Base-by-base conservation (phyloP, 2,113 vertebrate genomes). In the Varanus salvator region DNA sequence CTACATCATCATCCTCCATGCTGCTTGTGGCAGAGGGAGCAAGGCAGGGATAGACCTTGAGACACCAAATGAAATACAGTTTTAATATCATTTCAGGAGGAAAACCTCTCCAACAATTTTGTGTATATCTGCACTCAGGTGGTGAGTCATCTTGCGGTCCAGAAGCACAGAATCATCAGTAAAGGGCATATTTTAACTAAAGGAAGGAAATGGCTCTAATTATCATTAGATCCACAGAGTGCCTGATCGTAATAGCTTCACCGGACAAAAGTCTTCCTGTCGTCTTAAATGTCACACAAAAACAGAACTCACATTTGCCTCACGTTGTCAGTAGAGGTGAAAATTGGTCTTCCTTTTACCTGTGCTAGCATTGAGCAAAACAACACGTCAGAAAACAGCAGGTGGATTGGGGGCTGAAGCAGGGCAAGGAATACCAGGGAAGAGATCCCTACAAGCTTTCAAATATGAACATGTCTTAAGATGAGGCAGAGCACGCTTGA, bases 181-280 rank as follows among this genome's bases (percentile, higher is more conserved):
- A 88, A 95, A 96, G 93, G 93, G 90, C 68, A 72, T 93, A 93
- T 96, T 96, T 96, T 96, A 95, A 95, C 93, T 93, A 92, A 90
- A 92, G 87, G 92, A 71, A 95, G 93, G 93, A 96, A 96, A 94
- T 95, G 93, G 92, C 91, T 94, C 95, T 93, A 94, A 96, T 96
- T 96, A 96, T 94, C 93, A 93, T 95, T 93, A 95, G 91, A 94
- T 3, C 93, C 92, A 87, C 81, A 93, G 92, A 93, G 88, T 89
- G 93, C 91, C 95, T 94, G 81, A 95, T 93, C 87, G 87, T 93
- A 95, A 96, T 92, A 94, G 57, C 91, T 93, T 76, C 84, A 95
- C 92, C 72, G 94, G 84, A 84, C 77, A 91, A 72, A 80, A 68
- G 14, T 48, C 77, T 78, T 94, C 95, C 77, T 87, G 93, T 95